Conservation (phyloP, 2,113 vertebrate species). For the Prochilodus magdalenae region DNA sequence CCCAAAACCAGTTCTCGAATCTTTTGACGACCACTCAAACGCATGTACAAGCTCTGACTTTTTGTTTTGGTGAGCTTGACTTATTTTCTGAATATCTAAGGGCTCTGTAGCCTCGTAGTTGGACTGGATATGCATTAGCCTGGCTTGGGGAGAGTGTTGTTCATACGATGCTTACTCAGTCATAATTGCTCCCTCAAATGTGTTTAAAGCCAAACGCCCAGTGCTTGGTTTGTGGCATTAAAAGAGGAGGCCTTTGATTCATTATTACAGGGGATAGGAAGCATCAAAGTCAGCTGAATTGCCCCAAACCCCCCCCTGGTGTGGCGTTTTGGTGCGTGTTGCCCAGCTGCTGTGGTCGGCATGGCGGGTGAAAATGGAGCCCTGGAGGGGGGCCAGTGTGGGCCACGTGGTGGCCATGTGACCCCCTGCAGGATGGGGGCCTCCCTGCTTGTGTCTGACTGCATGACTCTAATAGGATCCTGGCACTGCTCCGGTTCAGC, state of each 20-base stretch:
- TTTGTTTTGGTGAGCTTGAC: background rate
- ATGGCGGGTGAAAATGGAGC: constrained; percentile 18
- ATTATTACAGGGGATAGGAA: constrained; percentile 41
- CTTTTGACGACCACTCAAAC: background rate
- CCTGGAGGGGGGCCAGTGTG: constrained; percentile 29
- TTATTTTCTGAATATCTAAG: background rate
- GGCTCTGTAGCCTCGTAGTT: constrained; percentile 1
- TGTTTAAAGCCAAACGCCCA: constrained; percentile 19
- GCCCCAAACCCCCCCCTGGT: constrained; percentile 34
- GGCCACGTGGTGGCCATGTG: constrained; percentile 31
- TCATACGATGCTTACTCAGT: background rate
- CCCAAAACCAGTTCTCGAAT: too few relatives aligned
- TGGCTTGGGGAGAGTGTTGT: background rate
- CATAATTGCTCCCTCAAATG: constrained; percentile 20
- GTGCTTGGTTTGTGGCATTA: constrained; percentile 16
- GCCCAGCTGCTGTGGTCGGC: constrained; percentile 44
- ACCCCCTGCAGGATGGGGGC: constrained; percentile 21
- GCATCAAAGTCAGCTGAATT: constrained; percentile 48
- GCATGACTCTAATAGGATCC: background rate
- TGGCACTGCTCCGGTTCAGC: too few relatives aligned
- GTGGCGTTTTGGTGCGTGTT: constrained; percentile 26
- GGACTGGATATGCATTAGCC: constrained; percentile 16
- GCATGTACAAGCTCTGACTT: too few relatives aligned
- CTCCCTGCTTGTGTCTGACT: background rate
- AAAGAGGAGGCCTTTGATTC: constrained; percentile 40